Base-by-base conservation (phyloP, 2,888 invertebrate species). In the Eudasyphora cyanicolor region DNA sequence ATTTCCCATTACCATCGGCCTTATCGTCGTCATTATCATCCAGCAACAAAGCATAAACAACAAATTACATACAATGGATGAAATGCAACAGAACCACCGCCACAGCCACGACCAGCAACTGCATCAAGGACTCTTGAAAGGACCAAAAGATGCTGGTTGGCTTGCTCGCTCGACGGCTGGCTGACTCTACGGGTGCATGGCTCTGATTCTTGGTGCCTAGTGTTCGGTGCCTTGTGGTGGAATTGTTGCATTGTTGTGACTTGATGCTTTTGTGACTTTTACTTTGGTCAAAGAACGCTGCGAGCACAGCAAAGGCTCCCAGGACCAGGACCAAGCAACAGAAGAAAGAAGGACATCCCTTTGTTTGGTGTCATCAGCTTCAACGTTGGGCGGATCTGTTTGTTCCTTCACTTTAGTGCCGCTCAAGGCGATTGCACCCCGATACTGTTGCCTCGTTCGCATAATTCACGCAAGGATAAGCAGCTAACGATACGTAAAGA, bases 191-290 rank as follows among this genome's bases (percentile, higher is more conserved):
- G n/a, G n/a, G n/a, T n/a, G n/a, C n/a, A n/a, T n/a, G n/a, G n/a
- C n/a, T n/a, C n/a, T 24, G 57, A n/a, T 51, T 3, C 45, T 3
- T 45, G 12, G 14, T 5, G 49, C 49, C 49, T 49, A 32, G 32
- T 32, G 49, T 17, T 49, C n/a, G 49, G 49, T 49, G 24, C 51
- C 24, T 24, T 51, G 8, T 51, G 24, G 12, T 24, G 57, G 27
- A 57, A 27, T 57, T 51, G 24, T 27, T 24, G 57, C 57, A 57
- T 57, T 57, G 57, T 57, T 57, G 57, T 27, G 57, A 57, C 57
- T 57, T 57, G 51, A 51, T 51, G 51, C 51, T 51, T 51, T 51
- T 51, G 51, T 57, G 57, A 57, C 57, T 57, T 57, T 51, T 21
- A 51, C 51, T 57, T 57, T 27, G 27, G 27, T 27, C 6, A 24